These are phyloP conservation scores for Bombus cullumanus DNA, from an alignment of 1,140 invertebrate species.

Conservation along the genomic window DNA sequence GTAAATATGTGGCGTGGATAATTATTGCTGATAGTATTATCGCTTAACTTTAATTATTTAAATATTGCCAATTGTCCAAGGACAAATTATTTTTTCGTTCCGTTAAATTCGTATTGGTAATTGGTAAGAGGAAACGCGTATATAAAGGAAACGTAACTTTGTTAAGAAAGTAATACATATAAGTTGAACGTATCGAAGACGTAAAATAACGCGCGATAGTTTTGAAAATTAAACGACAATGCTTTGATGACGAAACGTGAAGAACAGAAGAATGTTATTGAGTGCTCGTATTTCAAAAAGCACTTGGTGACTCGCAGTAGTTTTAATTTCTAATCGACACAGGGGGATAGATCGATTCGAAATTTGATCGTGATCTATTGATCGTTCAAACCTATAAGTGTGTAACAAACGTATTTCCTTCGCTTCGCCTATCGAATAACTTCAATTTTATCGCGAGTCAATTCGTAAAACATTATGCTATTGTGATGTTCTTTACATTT, in stretches of 20 bases:
- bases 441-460: not conserved
- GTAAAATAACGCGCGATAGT: not conserved
- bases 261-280: conserved; percentile 21
- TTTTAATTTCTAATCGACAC: conserved; percentile 38
- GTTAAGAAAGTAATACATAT: not conserved
- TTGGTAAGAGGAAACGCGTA: not conserved
- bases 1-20: not conserved
- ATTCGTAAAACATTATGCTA: not conserved
- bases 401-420: not conserved
- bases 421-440: not conserved
- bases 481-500: not conserved
- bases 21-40: not conserved
- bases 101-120: not conserved
- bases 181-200: not conserved
- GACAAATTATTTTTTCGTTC: not conserved
- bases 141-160: not conserved
- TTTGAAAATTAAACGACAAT: conserved; percentile 9
- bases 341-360: conserved; percentile 19
- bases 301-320: not conserved
- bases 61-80: not conserved
- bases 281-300: conserved; percentile 18
- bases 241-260: not conserved
- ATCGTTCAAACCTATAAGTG: not conserved
- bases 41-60: not conserved
- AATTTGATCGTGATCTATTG: conserved; percentile 27